Evolutionary conservation across 2,797 vertebrate genomes (phyloP), one percentile per base, ranked within the genome.

Genomic region (Balearica regulorum): DNA sequence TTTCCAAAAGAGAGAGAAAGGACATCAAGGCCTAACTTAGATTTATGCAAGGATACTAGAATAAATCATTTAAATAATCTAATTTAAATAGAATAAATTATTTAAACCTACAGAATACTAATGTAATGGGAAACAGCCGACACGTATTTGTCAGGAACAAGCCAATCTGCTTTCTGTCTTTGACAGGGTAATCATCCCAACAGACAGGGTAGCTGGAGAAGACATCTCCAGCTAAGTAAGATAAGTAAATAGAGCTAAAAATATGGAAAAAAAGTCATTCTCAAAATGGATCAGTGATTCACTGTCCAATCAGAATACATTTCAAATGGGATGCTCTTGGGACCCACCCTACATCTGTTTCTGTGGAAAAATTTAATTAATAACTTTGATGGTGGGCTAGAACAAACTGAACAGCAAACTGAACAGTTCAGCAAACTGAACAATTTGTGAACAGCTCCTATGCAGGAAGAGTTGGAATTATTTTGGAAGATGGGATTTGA

Each of bases 41-140:
- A 82, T 83, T 88, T 94, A 69, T 78, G 66, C 83, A 87, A 83
- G 37, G 41, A 53, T 46, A 68, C 57, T 61, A 68, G 37, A 94
- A 93, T 73, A 94, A 96, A 96, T 93, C 87, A 92, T 94, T 94
- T 76, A 89, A 94, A 95, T 92, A 69, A 89, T 61, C 68, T 86
- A 73, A 95, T 94, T 93, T 88, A 94, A 95, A 93, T 94, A 81
- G 18, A 81, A 91, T 90, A 55, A 90, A 94, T 92, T 89, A 93
- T 90, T 94, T 69, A 87, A 89, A 43, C 21, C 37, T 54, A 44
- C 54, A 73, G 83, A 92, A 90, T 90, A 84, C 53, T 76, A 92
- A 83, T 80, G 35, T 26, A 92, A 73, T 31, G 29, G 37, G 55
- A 77, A 95, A 53, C 55, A 73, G 75, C 13, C 75, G 76, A 53